Evolutionary conservation across 2,113 vertebrate genomes (phyloP), one percentile per base, ranked within the genome.

Genomic region (Fukomys damarensis): DNA sequence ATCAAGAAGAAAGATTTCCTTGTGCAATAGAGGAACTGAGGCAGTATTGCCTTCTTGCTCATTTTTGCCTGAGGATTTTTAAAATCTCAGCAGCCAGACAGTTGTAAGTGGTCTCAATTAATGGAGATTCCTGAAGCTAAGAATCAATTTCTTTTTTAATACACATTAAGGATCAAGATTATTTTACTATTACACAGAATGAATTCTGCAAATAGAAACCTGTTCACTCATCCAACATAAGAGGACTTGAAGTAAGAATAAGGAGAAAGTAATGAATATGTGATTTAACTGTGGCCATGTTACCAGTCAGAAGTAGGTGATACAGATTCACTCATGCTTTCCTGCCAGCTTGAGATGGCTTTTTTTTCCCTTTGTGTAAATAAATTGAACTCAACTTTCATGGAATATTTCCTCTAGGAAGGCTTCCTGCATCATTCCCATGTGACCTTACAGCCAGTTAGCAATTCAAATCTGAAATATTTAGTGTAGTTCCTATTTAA

Each of bases 141-240:
- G 97, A 97, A 96, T 97, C 96, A 97, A 96, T 98, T 97, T 96
- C 72, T 80, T 96, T 96, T 95, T 58, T 1, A 10, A 95, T 95
- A 95, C 94, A 90, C 87, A 97, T 92, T 97, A 97, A 96, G 77
- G 63, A 86, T 96, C 92, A 97, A 97, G 92, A 97, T 97, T 97
- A 95, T 97, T 96, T 95, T 97, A 97, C 93, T 95, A 95, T 94
- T 97, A 86, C n/a, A 91, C 84, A 74, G 79, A 96, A 97, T 88
- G 72, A 96, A 89, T 76, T 93, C 85, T 92, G 94, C 87, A 92
- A 90, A 95, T 95, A 96, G 93, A 97, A 97, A 87, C 46, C 83
- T 95, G 93, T 85, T 95, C 93, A 96, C 22, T 97, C 92, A 95
- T 24, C 66, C 87, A 85, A 80, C 46, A 82, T 77, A 86, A 96